Base-by-base conservation (phyloP, 1,140 invertebrate genomes). In the Tribolium castaneum region DNA sequence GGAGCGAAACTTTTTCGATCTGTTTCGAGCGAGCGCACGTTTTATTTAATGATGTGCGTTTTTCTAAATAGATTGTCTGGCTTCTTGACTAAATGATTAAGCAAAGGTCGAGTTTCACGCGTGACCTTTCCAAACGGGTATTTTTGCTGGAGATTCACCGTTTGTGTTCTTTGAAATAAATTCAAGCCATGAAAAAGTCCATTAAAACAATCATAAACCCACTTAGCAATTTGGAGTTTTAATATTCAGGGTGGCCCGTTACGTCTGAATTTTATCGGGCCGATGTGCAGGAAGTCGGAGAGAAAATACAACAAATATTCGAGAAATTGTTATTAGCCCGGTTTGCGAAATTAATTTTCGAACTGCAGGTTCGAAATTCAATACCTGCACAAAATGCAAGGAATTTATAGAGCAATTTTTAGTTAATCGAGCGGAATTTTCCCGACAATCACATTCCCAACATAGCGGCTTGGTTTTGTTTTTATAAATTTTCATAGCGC, bases 401-500 rank as follows among this genome's bases (percentile, higher is more conserved):
- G 25, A 30, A 30, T 30, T 30, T 30, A 30, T 30, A 14, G 14
- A 54, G 7, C 14, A 54, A 16, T 54, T 54, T 54, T 54, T 9
- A 54, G 19, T 54, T n/a, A 30, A 30, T 62, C 56, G 6, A 62
- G 16, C 12, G 7, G 52, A 54, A 30, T 30, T 30, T 30, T 30
- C 25, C 6, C 25, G 25, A 30, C 6, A 30, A 30, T 30, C 6
- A 30, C 3, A 30, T 6, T 5, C 25, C 6, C 3, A 30, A 30
- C 25, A 30, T 4, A 4, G 25, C 4, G 25, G 6, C 25, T 30
- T 30, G 3, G 6, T 30, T 66, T 7, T 35, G 59, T 12, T 12
- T 34, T 66, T 66, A 66, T 66, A 66, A 66, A 66, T 66, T 66
- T 66, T 66, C 39, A 66, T 66, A 35, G 10, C 25, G 13, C 59